Base-by-base conservation (phyloP, 2,888 invertebrate species). In the Heliconius aoede region DNA sequence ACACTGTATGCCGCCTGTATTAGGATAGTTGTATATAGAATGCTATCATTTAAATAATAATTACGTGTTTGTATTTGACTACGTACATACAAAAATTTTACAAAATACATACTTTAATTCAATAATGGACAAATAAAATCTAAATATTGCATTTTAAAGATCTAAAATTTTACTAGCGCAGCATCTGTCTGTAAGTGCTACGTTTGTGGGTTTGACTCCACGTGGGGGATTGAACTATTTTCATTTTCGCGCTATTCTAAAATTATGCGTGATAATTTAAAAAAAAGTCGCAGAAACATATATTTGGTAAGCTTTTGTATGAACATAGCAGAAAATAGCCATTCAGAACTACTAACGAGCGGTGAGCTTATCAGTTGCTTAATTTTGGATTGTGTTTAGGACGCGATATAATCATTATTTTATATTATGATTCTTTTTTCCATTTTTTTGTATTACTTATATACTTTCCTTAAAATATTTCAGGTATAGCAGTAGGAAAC, bases 321-420 rank as follows among this genome's bases (percentile, higher is more conserved):
- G 68, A 55, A 69, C 65, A 69, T 32, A 69, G 69, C 55, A 55
- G n/a, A n/a, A 55, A 69, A 32, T 32, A n/a, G 51, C 69, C 24
- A 55, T 55, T 69, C 55, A 24, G 32, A 55, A 69, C 55, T 32
- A 69, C 69, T 69, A 69, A 69, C 69, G 69, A 69, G 55, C n/a
- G 55, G 55, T 24, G n/a, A n/a, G 30, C 69, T 69, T 69, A 69
- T 69, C 69, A 69, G 69, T 32, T 55, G 69, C 55, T 55, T 51
- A 69, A 69, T 55, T 69, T 55, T 69, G n/a, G 55, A 8, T n/a
- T 9, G 8, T 69, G n/a, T n/a, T 69, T 18, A 32, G 69, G 69
- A 8, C 55, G 30, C 15, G 69, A 51, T 55, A n/a, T 69, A 69
- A 21, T 15, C 26, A 13, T 36, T 46, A 18, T 46, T 18, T 46